These are phyloP conservation scores for Verasper variegatus DNA, from an alignment of 2,113 vertebrate genomes.

Conservation along the genomic window DNA sequence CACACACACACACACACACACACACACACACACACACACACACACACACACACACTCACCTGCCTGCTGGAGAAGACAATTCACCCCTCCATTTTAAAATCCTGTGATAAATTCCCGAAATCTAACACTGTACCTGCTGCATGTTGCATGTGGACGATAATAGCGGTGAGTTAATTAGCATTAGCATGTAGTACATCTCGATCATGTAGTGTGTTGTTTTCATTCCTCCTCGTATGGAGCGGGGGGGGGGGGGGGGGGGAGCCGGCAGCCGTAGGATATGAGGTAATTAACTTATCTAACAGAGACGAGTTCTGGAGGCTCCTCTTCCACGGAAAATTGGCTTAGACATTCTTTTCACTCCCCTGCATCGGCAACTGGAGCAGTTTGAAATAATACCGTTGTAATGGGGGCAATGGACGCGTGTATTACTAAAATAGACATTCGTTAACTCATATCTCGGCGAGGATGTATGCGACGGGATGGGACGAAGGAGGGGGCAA, in stretches of 20 bases:
- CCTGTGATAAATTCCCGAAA: too few species aligned
- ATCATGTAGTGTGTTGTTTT: conserved; percentile 69
- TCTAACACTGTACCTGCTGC: background rate
- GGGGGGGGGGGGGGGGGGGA: background rate
- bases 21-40: too few species aligned
- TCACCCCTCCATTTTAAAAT: too few species aligned
- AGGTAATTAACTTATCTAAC: conserved; percentile 77
- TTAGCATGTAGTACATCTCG: conserved; percentile 46
- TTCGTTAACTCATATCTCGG: conserved; percentile 52
- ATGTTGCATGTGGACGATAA: conserved; percentile 40
- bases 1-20: too few species aligned
- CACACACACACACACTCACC: too few species aligned
- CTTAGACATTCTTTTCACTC: conserved; percentile 49
- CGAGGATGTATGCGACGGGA: conserved; percentile 20
- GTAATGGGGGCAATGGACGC: conserved; percentile 65
- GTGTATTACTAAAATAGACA: conserved; percentile 63
- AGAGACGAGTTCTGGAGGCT: conserved; percentile 63
- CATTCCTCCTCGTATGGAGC: conserved; percentile 31
- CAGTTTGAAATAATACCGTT: conserved; percentile 65
- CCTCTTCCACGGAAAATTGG: conserved; percentile 59
- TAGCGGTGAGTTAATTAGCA: conserved; percentile 46
- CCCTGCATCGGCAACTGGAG: conserved; percentile 64
- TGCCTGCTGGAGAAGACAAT: too few species aligned
- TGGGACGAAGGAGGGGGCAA: conserved; percentile 6
- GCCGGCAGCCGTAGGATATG: conserved; percentile 62